phyloP scores from a whole-genome alignment of 2,797 vertebrate species.

The Cirrhinus molitorella region DNA sequence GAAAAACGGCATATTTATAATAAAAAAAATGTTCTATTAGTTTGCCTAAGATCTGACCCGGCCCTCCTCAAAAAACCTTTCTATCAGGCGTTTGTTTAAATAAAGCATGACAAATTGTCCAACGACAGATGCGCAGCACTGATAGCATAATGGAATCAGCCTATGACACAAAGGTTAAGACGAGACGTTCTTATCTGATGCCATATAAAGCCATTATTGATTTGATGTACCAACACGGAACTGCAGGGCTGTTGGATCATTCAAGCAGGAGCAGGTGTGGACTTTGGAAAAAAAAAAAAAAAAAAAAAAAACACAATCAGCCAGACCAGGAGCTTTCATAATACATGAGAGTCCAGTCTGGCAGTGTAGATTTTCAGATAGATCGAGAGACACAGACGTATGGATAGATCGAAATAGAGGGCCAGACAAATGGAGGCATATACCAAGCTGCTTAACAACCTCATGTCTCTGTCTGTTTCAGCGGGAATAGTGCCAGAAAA shows the following conservation, averaged over 20 bases:
- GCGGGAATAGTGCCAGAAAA: constrained; percentile 17
- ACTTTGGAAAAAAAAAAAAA: not conserved
- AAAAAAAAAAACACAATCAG: not conserved
- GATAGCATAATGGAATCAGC: constrained; percentile 39
- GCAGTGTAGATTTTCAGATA: constrained; percentile 21
- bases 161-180: constrained; percentile 26
- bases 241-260: constrained; percentile 13
- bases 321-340: constrained; percentile 30
- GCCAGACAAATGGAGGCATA: constrained; percentile 21
- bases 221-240: not conserved
- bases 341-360: constrained; percentile 18
- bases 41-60: constrained; percentile 33
- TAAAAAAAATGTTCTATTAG: constrained; percentile 22
- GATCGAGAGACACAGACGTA: constrained; percentile 16
- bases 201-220: constrained; percentile 21
- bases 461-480: constrained; percentile 22
- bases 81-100: constrained; percentile 36
- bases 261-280: constrained; percentile 13
- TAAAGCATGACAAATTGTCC: constrained; percentile 41
- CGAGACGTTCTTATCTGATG: constrained; percentile 38
- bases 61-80: constrained; percentile 11
- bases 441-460: constrained; percentile 6
- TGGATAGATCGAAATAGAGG: constrained; percentile 4
- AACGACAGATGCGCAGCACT: constrained; percentile 27
- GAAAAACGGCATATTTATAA: constrained; percentile 38